Base-by-base conservation (phyloP, 30 jellyfish, hydroid and myxozoan species). In the Clytia hemisphaerica region DNA sequence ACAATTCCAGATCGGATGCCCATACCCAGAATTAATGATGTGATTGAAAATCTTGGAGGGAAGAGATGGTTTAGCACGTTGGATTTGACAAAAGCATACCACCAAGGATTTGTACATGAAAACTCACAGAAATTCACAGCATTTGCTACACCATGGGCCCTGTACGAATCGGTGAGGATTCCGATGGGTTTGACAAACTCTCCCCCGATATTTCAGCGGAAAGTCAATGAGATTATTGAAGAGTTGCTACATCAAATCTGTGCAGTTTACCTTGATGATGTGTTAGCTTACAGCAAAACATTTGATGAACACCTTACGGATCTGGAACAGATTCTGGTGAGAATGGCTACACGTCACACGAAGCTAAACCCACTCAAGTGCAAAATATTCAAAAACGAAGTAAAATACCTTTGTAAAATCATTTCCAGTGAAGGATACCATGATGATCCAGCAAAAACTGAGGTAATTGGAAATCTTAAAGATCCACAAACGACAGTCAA, bases 331-430 rank as follows among this genome's bases (percentile, higher is more conserved):
- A 72, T 64, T 9, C 74, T 76, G 9, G 75, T 61, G 54, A 62
- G 55, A 62, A 37, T 76, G 12, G 26, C 22, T 32, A 32, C 30
- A 4, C 37, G 55, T 30, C 78, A 77, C 10, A 65, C 67, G 7
- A 77, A 77, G 77, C 40, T 77, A 47, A 77, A 77, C 44, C 77
- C 61, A 49, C 62, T 40, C 38, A 77, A 77, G 45, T 77, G 82
- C 47, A 59, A 77, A 18, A 37, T 65, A 9, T 77, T 77, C 68
- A 64, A 58, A 40, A 45, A 77, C 40, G 31, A 37, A 38, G 91
- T 75, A 19, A 59, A 51, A 30, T 75, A 75, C 36, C 73, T 76
- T 2, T 80, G 89, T 15, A 27, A 61, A 2, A 61, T 59, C 2
- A 57, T 75, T 25, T 60, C 80, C n/a, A 14, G 72, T 18, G 61